phyloP scores from a whole-genome alignment of 2,797 vertebrate species.

The Rhabdophis nuchalis region DNA sequence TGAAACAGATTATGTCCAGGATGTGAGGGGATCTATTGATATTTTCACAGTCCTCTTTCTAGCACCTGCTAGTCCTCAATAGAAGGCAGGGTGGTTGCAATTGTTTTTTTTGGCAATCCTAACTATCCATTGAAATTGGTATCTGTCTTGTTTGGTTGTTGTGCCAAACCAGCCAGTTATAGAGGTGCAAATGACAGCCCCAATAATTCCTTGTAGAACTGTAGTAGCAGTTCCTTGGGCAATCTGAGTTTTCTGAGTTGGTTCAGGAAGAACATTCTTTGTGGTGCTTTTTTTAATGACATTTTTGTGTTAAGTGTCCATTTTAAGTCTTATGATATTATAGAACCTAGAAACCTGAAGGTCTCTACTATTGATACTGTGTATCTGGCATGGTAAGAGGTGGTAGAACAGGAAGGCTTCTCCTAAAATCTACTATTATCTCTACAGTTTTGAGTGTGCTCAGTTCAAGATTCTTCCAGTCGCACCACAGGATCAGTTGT shows the following conservation, averaged over 20 bases:
- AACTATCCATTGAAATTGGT: not conserved
- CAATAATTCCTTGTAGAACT: not conserved
- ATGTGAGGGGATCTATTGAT: too few relatives aligned
- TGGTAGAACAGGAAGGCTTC: not conserved
- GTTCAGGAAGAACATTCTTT: not conserved
- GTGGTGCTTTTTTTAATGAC: not conserved
- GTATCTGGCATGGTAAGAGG: not conserved
- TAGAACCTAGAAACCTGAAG: not conserved
- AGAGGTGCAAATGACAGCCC: not conserved
- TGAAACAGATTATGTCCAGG: too few relatives aligned
- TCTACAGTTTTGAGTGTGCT: not conserved
- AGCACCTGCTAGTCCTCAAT: not conserved
- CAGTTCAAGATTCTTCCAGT: not conserved
- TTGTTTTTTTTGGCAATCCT: not conserved
- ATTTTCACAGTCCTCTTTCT: not conserved
- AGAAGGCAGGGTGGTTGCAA: not conserved
- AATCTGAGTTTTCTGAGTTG: not conserved
- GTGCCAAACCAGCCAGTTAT: not conserved
- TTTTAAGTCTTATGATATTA: not conserved
- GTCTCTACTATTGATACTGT: not conserved
- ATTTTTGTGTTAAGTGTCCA: not conserved
- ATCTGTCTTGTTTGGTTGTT: not conserved
- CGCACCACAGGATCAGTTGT: not conserved
- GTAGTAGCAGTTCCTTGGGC: not conserved
- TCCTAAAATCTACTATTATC: not conserved